These are phyloP conservation scores for Drosophila neocordata DNA, from an alignment of 1,140 invertebrate genomes.

Conservation along the genomic window DNA sequence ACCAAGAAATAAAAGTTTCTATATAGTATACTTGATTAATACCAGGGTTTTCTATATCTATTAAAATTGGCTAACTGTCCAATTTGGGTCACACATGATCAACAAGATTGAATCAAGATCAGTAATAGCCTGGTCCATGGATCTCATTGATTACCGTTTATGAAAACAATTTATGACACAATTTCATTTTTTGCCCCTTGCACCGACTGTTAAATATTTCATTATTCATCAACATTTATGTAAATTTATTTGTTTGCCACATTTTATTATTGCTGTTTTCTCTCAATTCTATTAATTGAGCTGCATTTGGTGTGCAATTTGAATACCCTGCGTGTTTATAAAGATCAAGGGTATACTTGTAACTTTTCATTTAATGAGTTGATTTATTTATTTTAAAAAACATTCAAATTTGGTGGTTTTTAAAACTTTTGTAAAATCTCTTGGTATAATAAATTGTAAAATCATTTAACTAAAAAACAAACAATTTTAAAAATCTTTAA, in stretches of 20 bases:
- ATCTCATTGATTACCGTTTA: conserved; percentile 43
- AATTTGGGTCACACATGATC: conserved; percentile 50
- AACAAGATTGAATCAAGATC: conserved; percentile 32
- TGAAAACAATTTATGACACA: background rate
- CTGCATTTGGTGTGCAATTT: conserved; percentile 36
- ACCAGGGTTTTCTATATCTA: conserved; percentile 12
- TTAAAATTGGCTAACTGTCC: conserved; percentile 11
- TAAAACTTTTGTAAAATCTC: too few species aligned
- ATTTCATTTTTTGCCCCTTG: conserved; percentile 30
- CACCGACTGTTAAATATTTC: conserved; percentile 42
- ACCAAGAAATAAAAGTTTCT: conserved; percentile 26
- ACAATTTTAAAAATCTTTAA: too few species aligned
- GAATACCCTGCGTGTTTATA: background rate
- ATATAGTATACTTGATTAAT: conserved; percentile 52
- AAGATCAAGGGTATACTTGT: background rate
- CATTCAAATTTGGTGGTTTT: too few species aligned
- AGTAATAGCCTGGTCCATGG: background rate
- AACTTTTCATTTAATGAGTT: too few species aligned
- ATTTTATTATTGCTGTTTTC: conserved; percentile 24
- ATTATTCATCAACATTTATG: conserved; percentile 56
- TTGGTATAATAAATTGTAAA: too few species aligned
- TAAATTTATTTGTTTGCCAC: conserved; percentile 72
- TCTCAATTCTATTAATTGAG: conserved; percentile 61
- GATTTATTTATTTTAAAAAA: too few species aligned
- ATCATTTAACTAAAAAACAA: too few species aligned